A percentile compares a stretch with the other conserved stretches of the same genome.
Evolutionary conservation across 2,888 invertebrate species (phyloP).

Genomic region (Scelioninae gen. 2): DNA sequence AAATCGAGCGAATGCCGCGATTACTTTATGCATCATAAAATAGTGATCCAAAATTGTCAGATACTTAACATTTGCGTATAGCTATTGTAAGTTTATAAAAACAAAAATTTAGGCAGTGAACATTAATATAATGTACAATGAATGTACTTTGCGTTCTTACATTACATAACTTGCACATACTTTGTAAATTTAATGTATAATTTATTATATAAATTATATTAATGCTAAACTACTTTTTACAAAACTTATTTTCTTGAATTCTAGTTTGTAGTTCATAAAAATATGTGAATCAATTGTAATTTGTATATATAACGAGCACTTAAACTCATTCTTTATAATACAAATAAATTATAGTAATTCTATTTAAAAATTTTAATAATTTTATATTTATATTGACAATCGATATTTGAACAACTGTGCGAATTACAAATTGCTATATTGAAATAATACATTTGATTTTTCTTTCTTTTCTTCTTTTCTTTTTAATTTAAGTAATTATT

Average conservation of each 20-base stretch:
- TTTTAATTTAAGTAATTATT: too few species aligned
- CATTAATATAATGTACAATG: not conserved
- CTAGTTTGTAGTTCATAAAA: not conserved
- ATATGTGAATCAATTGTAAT: not conserved
- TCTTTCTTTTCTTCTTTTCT: too few species aligned
- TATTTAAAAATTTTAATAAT: not conserved
- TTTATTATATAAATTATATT: not conserved
- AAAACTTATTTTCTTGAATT: not conserved
- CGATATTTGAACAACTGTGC: conserved; percentile 1
- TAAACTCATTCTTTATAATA: not conserved
- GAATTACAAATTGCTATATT: too few species aligned
- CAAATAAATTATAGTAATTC: not conserved
- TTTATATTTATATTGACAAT: conserved; percentile 2
- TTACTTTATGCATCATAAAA: too few species aligned
- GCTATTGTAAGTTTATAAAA: conserved; percentile 1
- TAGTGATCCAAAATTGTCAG: too few species aligned
- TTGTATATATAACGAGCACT: not conserved
- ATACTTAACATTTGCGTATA: not conserved
- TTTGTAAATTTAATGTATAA: conserved; percentile 5
- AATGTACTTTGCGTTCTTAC: not conserved
- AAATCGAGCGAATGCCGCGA: too few species aligned
- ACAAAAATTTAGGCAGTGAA: conserved; percentile 1
- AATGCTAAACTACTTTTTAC: not conserved
- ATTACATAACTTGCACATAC: not conserved
- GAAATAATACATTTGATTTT: too few species aligned